phyloP scores from a whole-genome alignment of 2,113 vertebrate genomes.

The Argyrosomus japonicus region DNA sequence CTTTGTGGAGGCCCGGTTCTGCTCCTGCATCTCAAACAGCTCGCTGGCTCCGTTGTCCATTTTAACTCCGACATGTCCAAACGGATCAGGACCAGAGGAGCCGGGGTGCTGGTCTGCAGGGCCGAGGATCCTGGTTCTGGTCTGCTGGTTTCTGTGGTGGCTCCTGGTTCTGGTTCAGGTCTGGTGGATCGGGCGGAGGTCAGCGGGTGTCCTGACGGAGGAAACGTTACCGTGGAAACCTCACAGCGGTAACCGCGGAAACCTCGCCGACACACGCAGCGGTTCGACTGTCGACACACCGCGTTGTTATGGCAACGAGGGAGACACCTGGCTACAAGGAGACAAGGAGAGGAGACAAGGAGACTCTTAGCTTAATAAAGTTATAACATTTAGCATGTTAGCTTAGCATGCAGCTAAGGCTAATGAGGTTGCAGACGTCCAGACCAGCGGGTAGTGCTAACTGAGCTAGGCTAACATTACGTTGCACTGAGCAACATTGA shows the following conservation, averaged over 20 bases:
- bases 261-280: constrained; percentile 61
- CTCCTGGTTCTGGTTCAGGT: neutral
- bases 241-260: constrained; percentile 70
- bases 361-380: too few relatives aligned
- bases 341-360: neutral
- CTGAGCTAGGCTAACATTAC: too few relatives aligned
- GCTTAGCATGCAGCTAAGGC: too few relatives aligned
- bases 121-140: too few relatives aligned
- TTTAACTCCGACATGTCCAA: neutral
- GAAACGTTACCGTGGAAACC: neutral
- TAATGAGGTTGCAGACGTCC: too few relatives aligned
- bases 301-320: constrained; percentile 59
- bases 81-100: neutral
- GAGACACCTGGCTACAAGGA: constrained; percentile 68
- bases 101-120: neutral
- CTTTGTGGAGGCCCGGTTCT: neutral
- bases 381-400: too few relatives aligned
- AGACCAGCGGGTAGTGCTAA: too few relatives aligned
- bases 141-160: neutral
- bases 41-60: neutral
- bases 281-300: constrained; percentile 52
- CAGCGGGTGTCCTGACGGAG: neutral
- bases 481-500: too few relatives aligned
- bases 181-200: neutral
- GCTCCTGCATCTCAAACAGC: neutral